These are phyloP conservation scores for Zosterops hypoxanthus DNA, from an alignment of 2,113 vertebrate species.

Conservation along the genomic window DNA sequence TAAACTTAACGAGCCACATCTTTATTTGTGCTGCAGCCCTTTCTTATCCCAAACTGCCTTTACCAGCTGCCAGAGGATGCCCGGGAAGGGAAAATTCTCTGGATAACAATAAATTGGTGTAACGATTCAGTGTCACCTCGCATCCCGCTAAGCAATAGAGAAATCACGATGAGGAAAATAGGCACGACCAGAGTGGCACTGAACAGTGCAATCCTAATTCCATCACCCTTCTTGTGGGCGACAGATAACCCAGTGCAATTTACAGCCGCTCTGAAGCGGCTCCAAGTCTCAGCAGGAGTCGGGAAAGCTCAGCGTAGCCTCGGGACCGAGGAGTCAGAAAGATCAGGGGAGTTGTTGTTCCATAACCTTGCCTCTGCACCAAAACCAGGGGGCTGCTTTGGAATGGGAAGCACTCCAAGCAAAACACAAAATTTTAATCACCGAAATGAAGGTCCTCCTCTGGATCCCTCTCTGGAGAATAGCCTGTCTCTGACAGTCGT, in stretches of 20 bases:
- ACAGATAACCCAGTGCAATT: slow-evolving; percentile 27
- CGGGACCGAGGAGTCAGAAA: not conserved
- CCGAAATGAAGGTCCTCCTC: not conserved
- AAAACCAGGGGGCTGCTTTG: not conserved
- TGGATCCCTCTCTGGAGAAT: not conserved
- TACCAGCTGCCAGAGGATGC: not conserved
- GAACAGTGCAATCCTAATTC: not conserved
- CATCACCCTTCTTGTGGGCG: not conserved
- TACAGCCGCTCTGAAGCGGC: not conserved
- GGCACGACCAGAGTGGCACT: not conserved
- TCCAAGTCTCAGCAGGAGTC: slow-evolving; percentile 46
- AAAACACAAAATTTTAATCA: not conserved
- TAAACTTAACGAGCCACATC: not conserved
- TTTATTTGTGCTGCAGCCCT: not conserved
- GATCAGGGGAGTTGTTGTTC: not conserved
- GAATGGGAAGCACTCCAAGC: not conserved
- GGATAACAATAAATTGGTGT: not conserved
- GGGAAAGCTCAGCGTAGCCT: not conserved
- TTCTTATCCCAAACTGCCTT: not conserved
- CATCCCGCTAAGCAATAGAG: not conserved
- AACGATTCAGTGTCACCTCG: not conserved
- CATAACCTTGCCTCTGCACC: not conserved
- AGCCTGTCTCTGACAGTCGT: not conserved
- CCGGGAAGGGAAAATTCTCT: not conserved
- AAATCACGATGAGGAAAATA: not conserved